phyloP scores from a whole-genome alignment of 2,113 vertebrate species.

The human region GRCh38 chr3:171014501-171015000 shows the following conservation, averaged over 20 bases:
- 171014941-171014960: background rate
- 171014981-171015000: background rate
- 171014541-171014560: constrained; percentile 95
- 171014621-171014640: rapidly evolving
- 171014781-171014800: constrained; percentile 14
- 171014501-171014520: constrained; percentile 96
- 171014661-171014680: background rate
- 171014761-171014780: background rate
- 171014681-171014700: constrained; percentile 70
- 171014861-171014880: constrained; percentile 11
- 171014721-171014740: constrained; percentile 89
- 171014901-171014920: background rate
- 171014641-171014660: background rate
- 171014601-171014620: background rate
- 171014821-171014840: background rate
- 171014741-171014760: background rate
- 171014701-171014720: constrained; percentile 88
- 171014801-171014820: background rate
- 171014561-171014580: constrained; percentile 72
- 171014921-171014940: background rate
- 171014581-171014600: background rate
- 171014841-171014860: background rate
- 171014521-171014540: constrained; percentile 93
- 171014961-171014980: background rate
- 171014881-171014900: background rate